A percentile compares a stretch with the other conserved stretches of the same genome.
Evolutionary conservation across 2,888 invertebrate species (phyloP).

Genomic region (Sarcophaga subvicina): DNA sequence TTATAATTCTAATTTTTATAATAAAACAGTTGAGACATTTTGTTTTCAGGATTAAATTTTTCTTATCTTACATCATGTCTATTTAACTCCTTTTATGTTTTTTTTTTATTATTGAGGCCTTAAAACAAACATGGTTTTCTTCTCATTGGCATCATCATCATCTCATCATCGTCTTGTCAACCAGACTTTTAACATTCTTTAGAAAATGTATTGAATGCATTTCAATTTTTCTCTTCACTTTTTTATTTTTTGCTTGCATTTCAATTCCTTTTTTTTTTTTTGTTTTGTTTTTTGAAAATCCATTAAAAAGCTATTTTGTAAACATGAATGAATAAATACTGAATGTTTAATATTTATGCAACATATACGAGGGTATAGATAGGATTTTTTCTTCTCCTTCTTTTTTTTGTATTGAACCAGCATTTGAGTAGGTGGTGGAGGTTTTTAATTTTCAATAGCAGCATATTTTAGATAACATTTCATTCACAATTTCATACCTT

Average conservation of each 20-base stretch:
- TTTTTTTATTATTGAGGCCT: neutral
- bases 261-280: conserved; percentile 28
- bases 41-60: neutral
- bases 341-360: conserved; percentile 57
- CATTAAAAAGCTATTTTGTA: conserved; percentile 67
- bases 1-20: neutral
- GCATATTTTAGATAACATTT: neutral
- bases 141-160: conserved; percentile 15
- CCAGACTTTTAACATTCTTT: conserved; percentile 32
- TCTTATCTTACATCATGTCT: neutral
- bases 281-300: conserved; percentile 42
- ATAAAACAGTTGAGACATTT: neutral
- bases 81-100: neutral
- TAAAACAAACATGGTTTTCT: conserved; percentile 47
- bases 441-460: conserved; percentile 61
- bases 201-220: conserved; percentile 60
- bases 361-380: neutral
- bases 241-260: neutral
- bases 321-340: conserved; percentile 64
- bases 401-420: neutral
- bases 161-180: neutral
- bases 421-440: conserved; percentile 27
- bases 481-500: conserved; percentile 28
- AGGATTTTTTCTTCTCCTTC: neutral
- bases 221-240: conserved; percentile 39